Base-by-base conservation (phyloP, 2,888 invertebrate species). In the Fragum fragum region DNA sequence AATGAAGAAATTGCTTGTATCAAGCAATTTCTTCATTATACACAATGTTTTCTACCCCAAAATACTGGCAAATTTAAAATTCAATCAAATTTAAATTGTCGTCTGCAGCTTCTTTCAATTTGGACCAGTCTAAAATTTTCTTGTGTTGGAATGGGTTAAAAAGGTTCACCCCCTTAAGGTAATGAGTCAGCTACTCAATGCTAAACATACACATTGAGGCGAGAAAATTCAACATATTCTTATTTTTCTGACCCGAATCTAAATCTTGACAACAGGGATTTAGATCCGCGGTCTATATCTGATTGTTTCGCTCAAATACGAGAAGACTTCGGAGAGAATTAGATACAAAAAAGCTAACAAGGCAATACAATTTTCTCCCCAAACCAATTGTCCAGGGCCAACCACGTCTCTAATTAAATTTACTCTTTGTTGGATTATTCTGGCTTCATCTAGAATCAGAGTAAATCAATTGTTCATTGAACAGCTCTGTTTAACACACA, bases 371-470 rank as follows among this genome's bases (percentile, higher is more conserved):
- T 42, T 66, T 42, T 23, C 21, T 36, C 42, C 21, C 66, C 42
- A 21, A 39, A 39, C 66, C 66, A 42, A 66, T 66, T 66, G 66
- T 42, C 66, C 39, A 39, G 42, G 28, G 66, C 23, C 21, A 66
- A 42, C 42, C 23, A 66, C 42, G 66, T 32, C 42, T 36, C 32
- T 66, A 66, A 66, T 66, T 66, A 66, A 66, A 66, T 66, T 42
- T 66, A 66, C 42, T 66, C 66, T 66, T 63, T 66, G 42, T 26
- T 23, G 66, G 66, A 66, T 42, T 36, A 66, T 63, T 63, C 63
- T 63, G 63, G 63, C 32, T 66, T 66, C 36, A 66, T 66, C 36
- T 21, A 9, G 66, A 36, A 36, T 39, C 66, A 32, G 23, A 11
- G 66, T 66, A 42, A 66, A 66, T 66, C 66, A 66, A 42, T 66